These are phyloP conservation scores for Terrapene triunguis DNA, from an alignment of 2,113 vertebrate genomes.

Conservation along the genomic window DNA sequence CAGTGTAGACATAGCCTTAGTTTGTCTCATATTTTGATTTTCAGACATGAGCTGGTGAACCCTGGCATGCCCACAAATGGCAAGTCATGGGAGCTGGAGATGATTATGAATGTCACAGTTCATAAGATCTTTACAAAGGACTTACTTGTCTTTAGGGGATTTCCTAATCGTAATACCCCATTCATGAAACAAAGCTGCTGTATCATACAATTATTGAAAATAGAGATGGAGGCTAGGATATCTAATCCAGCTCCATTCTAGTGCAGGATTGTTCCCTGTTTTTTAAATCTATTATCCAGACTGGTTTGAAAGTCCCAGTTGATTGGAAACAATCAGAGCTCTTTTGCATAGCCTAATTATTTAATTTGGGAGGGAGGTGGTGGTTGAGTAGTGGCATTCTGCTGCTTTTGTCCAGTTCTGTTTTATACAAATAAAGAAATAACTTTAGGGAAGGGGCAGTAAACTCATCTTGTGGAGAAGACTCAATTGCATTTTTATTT, in stretches of 20 bases:
- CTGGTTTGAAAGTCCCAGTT: background rate
- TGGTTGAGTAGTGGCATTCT: background rate
- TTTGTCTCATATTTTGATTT: rapidly evolving
- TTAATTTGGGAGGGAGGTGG: background rate
- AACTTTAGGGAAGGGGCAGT: background rate
- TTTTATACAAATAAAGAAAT: background rate
- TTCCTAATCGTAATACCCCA: rapidly evolving
- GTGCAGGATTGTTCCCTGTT: rapidly evolving
- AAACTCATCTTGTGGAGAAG: background rate
- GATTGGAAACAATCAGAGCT: background rate
- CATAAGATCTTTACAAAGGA: rapidly evolving
- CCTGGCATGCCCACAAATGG: rapidly evolving
- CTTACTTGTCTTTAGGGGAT: rapidly evolving
- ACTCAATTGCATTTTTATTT: background rate
- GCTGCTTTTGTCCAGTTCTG: background rate
- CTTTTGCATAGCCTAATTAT: background rate
- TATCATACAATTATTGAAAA: background rate
- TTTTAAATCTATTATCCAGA: background rate
- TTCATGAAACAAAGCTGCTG: rapidly evolving
- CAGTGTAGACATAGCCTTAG: background rate
- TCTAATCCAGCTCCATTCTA: background rate
- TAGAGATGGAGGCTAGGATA: background rate
- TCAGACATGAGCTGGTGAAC: background rate
- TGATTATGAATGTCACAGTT: background rate
- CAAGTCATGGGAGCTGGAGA: background rate